These are phyloP conservation scores for Ranitomeya imitator DNA, from an alignment of 2,113 vertebrate species.

Conservation along the genomic window DNA sequence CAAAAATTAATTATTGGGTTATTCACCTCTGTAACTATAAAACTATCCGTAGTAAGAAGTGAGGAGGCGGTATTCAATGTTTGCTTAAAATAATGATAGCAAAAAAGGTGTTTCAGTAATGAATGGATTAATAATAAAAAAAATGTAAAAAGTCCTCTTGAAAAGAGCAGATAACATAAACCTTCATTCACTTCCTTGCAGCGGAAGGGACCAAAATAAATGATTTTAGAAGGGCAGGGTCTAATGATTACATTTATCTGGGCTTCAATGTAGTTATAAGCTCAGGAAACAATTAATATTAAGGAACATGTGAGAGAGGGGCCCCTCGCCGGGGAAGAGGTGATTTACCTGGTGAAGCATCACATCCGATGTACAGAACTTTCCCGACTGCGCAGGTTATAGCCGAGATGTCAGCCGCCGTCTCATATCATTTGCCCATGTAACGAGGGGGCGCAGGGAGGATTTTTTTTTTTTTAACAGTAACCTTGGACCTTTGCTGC, in stretches of 20 bases:
- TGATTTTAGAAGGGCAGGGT: background rate
- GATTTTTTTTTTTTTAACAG: background rate
- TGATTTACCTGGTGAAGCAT: conserved; percentile 12
- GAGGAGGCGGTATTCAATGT: no score
- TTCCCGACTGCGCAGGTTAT: background rate
- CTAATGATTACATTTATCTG: conserved; percentile 43
- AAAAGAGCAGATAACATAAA: conserved; percentile 11
- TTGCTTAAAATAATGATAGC: no score
- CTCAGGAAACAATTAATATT: conserved; percentile 22
- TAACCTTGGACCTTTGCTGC: conserved; percentile 10
- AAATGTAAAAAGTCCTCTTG: background rate
- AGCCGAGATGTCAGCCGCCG: background rate
- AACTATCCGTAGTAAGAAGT: no score
- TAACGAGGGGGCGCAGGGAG: no score
- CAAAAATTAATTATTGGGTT: no score
- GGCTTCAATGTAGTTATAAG: conserved; percentile 7
- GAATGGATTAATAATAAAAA: conserved; percentile 1
- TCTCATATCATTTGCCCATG: background rate
- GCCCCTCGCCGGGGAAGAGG: conserved; percentile 25
- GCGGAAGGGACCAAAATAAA: conserved; percentile 28
- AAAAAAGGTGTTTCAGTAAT: background rate
- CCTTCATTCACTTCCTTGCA: conserved; percentile 21
- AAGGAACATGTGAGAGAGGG: conserved; percentile 12
- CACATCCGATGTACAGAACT: conserved; percentile 20
- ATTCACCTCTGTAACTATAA: no score